Conservation (phyloP, 2,888 invertebrate species). For the Phyllotreta striolata region DNA sequence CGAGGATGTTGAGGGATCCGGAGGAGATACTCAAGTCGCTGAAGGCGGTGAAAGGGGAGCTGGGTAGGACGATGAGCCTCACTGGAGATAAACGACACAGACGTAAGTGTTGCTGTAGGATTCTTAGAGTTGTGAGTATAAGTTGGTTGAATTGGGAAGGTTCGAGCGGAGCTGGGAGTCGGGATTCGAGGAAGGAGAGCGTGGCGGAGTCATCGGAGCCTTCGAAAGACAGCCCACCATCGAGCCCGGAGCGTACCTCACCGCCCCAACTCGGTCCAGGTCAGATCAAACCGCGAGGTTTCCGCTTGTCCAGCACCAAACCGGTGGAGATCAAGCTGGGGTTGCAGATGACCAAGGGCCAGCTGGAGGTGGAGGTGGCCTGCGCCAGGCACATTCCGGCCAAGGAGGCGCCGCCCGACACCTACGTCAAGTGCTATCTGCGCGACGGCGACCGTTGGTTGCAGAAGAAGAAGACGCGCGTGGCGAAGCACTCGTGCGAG, state of each 20-base stretch:
- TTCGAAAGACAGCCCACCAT: constrained; percentile 66
- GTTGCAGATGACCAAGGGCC: constrained; percentile 89
- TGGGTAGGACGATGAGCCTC: constrained; percentile 83
- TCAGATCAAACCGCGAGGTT: constrained; percentile 78
- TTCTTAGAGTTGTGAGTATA: neutral
- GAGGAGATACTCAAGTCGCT: constrained; percentile 84
- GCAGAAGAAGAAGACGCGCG: constrained; percentile 90
- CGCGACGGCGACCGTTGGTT: constrained; percentile 88
- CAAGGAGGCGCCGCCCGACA: constrained; percentile 81
- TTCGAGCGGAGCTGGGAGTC: constrained; percentile 56
- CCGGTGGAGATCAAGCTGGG: constrained; percentile 87
- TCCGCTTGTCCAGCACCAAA: constrained; percentile 70
- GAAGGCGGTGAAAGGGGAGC: constrained; percentile 83
- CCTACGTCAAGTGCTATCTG: constrained; percentile 89
- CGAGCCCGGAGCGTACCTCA: constrained; percentile 64
- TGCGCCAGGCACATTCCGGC: constrained; percentile 74
- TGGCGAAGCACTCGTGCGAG: constrained; percentile 81
- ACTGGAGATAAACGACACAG: constrained; percentile 71
- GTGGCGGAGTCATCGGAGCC: constrained; percentile 66
- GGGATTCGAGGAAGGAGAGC: constrained; percentile 66
- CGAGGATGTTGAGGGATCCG: constrained; percentile 76
- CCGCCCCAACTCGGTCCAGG: constrained; percentile 76
- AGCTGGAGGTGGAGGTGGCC: constrained; percentile 87
- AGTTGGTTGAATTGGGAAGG: constrained; percentile 38
- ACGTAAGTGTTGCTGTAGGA: constrained; percentile 53